Evolutionary conservation across 2,113 vertebrate genomes (phyloP), one percentile per base, ranked within the genome.

Genomic region (Oreotragus oreotragus): DNA sequence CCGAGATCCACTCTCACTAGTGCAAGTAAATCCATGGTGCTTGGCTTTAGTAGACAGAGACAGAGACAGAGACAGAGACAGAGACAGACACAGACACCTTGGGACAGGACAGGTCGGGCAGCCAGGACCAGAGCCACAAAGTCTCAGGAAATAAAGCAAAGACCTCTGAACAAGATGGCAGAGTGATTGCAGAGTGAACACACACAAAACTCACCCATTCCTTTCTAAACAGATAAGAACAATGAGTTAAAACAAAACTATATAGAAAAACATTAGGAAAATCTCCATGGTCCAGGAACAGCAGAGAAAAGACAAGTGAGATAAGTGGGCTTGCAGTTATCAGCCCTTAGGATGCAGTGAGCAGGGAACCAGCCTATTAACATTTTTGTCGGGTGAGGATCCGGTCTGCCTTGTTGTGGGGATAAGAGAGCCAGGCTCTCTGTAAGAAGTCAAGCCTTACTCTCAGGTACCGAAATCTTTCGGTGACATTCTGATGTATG

Each of bases 361-460:
- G 73, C 60, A 60, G 91, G 84, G 39, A 85, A 39, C 25, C 55
- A 79, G 33, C 23, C n/a, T 39, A 33, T 51, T 10, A 27, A 8
- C 2, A 30, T 45, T 80, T 57, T 1, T 51, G 14, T 60, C 0
- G 4, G 51, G 14, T 62, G 70, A 79, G 33, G 58, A 62, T 51
- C 2, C 1, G 27, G 76, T 43, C n/a, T 49, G 14, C n/a, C n/a
- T 64, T 28, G 16, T 57, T 43, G 36, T 62, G 51, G 79, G 23
- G 70, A 95, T 73, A 80, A 89, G 90, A 64, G 28, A 77, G 45
- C 51, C 55, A 30, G 47, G 21, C n/a, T 45, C 8, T 66, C 53
- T 62, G 51, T 30, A 55, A 53, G 86, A 90, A 39, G 87, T 47
- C 80, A 53, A 90, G 53, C 87, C 39, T 86, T 47, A 51, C 55